These are phyloP conservation scores for Peromyscus nudipes DNA, from an alignment of 2,797 vertebrate genomes.

Conservation along the genomic window DNA sequence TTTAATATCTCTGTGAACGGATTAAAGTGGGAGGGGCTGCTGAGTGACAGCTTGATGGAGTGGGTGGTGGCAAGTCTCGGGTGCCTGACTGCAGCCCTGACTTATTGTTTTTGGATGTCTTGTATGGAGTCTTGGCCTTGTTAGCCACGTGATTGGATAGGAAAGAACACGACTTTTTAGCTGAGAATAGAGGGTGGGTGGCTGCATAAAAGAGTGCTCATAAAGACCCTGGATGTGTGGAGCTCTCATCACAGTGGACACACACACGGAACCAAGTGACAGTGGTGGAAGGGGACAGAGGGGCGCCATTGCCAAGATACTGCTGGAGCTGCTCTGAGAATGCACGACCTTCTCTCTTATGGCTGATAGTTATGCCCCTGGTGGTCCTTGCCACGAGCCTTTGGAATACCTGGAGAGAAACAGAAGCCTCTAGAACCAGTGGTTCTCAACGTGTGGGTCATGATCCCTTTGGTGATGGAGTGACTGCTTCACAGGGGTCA, in stretches of 20 bases:
- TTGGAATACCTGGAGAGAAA: background rate
- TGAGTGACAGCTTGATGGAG: background rate
- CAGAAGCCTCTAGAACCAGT: background rate
- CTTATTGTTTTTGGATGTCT: background rate
- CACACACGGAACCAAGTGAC: background rate
- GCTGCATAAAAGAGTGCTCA: background rate
- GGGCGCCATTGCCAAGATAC: background rate
- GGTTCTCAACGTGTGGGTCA: background rate
- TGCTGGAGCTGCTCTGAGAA: background rate
- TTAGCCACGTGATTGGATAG: background rate
- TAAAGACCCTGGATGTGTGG: background rate
- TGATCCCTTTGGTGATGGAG: background rate
- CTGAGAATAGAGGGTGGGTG: background rate
- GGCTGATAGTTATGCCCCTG: background rate
- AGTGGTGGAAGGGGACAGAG: background rate
- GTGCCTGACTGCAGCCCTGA: background rate
- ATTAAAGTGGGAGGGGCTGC: slow-evolving; percentile 20
- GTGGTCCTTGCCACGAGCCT: background rate
- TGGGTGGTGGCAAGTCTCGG: background rate
- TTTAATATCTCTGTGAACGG: slow-evolving; percentile 17
- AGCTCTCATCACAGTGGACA: background rate
- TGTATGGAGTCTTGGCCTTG: background rate
- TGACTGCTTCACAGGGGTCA: background rate
- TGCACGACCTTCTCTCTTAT: background rate
- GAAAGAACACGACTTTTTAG: slow-evolving; percentile 21